Evolutionary conservation across 2,888 invertebrate genomes (phyloP).

Genomic region (Coelogynopora nodosa): DNA sequence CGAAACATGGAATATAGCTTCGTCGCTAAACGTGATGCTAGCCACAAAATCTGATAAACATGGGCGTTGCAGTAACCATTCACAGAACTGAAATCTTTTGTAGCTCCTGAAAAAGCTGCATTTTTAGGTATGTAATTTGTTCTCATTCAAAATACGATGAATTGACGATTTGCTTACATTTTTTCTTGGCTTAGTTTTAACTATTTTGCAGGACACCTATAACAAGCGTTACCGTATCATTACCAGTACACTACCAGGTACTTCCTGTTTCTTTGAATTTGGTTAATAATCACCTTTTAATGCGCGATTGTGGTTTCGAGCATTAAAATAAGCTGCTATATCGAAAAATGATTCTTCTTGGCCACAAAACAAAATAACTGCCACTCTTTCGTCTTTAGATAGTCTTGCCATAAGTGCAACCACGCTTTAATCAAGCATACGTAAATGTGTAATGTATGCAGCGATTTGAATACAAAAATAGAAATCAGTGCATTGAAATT

Average conservation of each 20-base stretch:
- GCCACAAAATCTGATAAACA: conserved; percentile 9
- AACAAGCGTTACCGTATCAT: neutral
- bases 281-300: neutral
- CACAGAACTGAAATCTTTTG: neutral
- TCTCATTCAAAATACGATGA: neutral
- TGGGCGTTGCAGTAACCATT: neutral
- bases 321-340: neutral
- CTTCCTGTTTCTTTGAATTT: conserved; percentile 12
- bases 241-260: neutral
- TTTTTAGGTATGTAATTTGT: neutral
- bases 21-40: neutral
- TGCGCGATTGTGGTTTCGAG: neutral
- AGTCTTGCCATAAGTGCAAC: conserved; percentile 11
- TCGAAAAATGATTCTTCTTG: neutral
- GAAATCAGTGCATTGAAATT: neutral
- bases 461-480: neutral
- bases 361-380: neutral
- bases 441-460: conserved; percentile 12
- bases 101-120: neutral
- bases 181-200: conserved; percentile 1
- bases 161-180: conserved; percentile 7
- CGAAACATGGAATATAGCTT: conserved; percentile 16
- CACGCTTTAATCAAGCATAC: neutral
- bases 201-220: conserved; percentile 2
- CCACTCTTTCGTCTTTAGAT: conserved; percentile 3